Conservation (phyloP, 2,113 vertebrate genomes). For the Tragulus kanchil region DNA sequence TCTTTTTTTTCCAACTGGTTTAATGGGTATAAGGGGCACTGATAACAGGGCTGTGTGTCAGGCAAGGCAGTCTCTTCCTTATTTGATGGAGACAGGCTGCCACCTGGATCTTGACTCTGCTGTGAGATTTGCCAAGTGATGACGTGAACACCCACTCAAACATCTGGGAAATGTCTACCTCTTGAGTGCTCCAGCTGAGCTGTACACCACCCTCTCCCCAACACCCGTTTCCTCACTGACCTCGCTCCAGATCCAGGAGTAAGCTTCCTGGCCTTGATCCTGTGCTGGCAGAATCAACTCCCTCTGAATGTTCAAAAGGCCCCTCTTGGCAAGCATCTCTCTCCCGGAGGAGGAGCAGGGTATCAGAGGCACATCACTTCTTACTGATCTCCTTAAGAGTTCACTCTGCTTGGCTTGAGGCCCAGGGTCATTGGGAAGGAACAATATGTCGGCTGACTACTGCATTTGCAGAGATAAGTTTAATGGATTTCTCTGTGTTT, state of each 20-base stretch:
- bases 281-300: conserved; percentile 27
- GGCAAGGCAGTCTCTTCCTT: neutral
- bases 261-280: conserved; percentile 32
- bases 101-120: conserved; percentile 63
- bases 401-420: neutral
- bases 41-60: conserved; percentile 40
- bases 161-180: conserved; percentile 52
- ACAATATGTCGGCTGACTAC: neutral
- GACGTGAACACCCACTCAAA: conserved; percentile 61
- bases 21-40: neutral
- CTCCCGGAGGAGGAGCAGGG: neutral
- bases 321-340: conserved; percentile 38
- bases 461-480: conserved; percentile 55
- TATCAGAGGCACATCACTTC: neutral
- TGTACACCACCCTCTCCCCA: neutral
- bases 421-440: conserved; percentile 43
- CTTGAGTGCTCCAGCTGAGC: neutral
- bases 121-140: conserved; percentile 59
- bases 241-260: conserved; percentile 11
- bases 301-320: conserved; percentile 39
- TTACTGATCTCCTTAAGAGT: conserved; percentile 44
- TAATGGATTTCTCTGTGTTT: conserved; percentile 50
- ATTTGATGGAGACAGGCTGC: conserved; percentile 54
- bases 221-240: conserved; percentile 61
- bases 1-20: conserved; percentile 20